These are phyloP conservation scores for Drosophila elegans DNA, from an alignment of 1,140 invertebrate species.

Conservation along the genomic window DNA sequence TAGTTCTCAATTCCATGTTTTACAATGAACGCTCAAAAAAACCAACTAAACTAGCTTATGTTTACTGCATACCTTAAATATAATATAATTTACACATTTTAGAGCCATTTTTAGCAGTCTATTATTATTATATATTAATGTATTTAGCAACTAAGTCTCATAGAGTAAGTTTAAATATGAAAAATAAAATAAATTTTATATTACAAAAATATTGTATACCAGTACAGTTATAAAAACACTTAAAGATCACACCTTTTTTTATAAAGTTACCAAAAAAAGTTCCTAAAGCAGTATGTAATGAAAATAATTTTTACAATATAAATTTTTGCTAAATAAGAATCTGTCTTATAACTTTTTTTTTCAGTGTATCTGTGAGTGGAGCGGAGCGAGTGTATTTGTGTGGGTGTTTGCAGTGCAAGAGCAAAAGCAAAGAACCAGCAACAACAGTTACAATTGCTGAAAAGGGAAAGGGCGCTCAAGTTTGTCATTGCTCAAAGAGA, in stretches of 20 bases:
- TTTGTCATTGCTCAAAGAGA: conserved; percentile 32
- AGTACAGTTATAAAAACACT: too few species aligned
- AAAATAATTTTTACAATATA: neutral
- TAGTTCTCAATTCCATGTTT: neutral
- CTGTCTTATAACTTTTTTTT: neutral
- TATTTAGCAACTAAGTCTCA: too few species aligned
- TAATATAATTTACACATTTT: too few species aligned
- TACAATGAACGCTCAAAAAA: too few species aligned
- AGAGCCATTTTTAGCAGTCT: too few species aligned
- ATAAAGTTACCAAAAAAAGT: neutral
- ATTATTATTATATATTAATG: too few species aligned
- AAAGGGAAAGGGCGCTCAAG: conserved; percentile 59
- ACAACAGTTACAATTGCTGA: conserved; percentile 45
- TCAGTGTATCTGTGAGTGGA: conserved; percentile 6
- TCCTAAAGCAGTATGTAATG: too few species aligned
- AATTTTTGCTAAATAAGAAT: too few species aligned
- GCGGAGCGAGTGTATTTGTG: conserved; percentile 28
- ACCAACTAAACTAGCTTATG: too few species aligned
- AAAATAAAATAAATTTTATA: too few species aligned
- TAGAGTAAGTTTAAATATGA: too few species aligned
- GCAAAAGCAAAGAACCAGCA: conserved; percentile 10
- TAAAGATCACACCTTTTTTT: neutral
- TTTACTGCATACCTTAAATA: too few species aligned
- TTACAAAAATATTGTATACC: neutral
- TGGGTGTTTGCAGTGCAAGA: conserved; percentile 48